phyloP scores from a whole-genome alignment of 2,888 invertebrate genomes.

The Conomelus anceps region DNA sequence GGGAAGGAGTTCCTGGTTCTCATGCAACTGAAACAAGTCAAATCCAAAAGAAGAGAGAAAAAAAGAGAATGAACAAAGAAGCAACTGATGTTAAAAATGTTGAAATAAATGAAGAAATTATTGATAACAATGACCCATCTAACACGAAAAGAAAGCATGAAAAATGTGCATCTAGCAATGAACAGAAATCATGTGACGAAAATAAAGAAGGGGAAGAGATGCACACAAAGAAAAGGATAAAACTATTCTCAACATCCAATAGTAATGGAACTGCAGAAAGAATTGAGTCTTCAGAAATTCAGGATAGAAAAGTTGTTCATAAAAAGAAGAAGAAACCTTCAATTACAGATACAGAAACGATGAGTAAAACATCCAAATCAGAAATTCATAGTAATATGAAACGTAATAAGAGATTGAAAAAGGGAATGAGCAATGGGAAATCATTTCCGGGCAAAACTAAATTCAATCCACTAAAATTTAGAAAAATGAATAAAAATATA shows the following conservation, averaged over 20 bases:
- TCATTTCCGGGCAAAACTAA: constrained; percentile 8
- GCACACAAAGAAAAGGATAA: background rate
- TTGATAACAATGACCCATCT: constrained; percentile 36
- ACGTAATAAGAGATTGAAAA: constrained; percentile 18
- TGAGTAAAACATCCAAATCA: constrained; percentile 20
- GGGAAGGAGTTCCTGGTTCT: background rate
- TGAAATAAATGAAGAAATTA: constrained; percentile 43
- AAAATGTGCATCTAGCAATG: background rate
- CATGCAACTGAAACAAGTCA: background rate
- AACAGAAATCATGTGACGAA: background rate
- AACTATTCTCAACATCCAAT: background rate
- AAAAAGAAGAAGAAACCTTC: background rate
- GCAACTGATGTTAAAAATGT: background rate
- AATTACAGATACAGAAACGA: background rate
- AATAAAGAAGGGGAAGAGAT: background rate
- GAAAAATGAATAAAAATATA: constrained; percentile 23
- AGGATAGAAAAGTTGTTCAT: too few relatives aligned
- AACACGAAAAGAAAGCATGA: constrained; percentile 4
- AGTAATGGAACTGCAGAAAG: background rate
- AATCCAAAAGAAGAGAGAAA: constrained; percentile 28
- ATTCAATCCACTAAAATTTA: constrained; percentile 36
- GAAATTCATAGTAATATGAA: constrained; percentile 27
- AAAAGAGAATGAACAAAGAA: constrained; percentile 29
- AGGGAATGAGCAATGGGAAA: background rate
- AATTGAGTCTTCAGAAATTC: background rate